These are phyloP conservation scores for Botrylloides violaceus DNA, from an alignment of 23 tunicate genomes.

Conservation along the genomic window DNA sequence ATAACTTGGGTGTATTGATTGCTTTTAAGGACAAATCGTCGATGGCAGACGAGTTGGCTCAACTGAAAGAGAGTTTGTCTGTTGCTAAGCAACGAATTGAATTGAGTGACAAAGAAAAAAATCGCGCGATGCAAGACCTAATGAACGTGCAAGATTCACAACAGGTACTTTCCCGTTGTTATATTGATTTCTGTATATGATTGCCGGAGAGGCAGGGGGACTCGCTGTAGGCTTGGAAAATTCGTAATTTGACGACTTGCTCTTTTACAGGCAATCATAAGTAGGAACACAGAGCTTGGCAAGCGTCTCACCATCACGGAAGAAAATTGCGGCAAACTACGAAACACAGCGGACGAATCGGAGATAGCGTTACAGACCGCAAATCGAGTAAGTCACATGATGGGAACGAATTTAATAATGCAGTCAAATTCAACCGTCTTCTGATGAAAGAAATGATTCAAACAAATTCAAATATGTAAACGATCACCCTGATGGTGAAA, in stretches of 20 bases:
- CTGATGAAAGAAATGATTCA: too few species aligned
- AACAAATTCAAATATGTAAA: too few species aligned
- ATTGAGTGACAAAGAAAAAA: conserved; percentile 68
- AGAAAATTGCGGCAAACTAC: conserved; percentile 2
- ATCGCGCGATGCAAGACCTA: conserved; percentile 40
- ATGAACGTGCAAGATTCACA: conserved; percentile 54
- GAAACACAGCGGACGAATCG: conserved; percentile 11
- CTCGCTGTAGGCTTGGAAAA: too few species aligned
- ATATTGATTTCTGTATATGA: too few species aligned
- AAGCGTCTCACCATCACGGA: conserved; percentile 29
- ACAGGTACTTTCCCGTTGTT: too few species aligned
- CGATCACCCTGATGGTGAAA: too few species aligned
- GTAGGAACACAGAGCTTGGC: conserved; percentile 68
- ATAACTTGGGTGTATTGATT: neutral
- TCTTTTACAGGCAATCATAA: conserved; percentile 45
- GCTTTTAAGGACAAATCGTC: conserved; percentile 40
- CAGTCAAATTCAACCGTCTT: too few species aligned
- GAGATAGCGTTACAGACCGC: conserved; percentile 14
- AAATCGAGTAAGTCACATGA: conserved; percentile 16
- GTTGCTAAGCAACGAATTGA: conserved; percentile 57
- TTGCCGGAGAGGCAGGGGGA: too few species aligned
- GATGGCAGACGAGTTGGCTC: conserved; percentile 28
- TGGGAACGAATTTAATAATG: too few species aligned
- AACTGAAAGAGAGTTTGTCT: conserved; percentile 23
- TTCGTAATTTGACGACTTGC: too few species aligned